Conservation (phyloP, 2,888 invertebrate species). For the Steinernema scapterisci region DNA sequence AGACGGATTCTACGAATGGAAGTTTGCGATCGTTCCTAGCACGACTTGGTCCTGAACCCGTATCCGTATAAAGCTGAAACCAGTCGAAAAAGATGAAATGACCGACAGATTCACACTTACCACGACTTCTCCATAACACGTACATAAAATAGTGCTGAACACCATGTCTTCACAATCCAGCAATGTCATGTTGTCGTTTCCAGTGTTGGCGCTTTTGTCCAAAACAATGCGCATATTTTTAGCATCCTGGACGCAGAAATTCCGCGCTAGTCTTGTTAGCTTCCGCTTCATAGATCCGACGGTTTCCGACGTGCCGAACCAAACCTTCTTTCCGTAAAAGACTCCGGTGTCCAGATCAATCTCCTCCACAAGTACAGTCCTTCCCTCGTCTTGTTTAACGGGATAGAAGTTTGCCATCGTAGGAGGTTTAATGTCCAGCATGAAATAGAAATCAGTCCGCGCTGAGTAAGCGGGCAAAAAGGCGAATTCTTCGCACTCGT, state of each 20-base stretch:
- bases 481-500: too few species aligned
- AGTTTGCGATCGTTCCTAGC: slow-evolving; percentile 31
- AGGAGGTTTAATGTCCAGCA: slow-evolving; percentile 33
- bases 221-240: background rate
- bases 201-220: background rate
- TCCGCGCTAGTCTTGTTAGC: background rate
- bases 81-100: background rate
- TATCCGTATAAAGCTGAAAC: slow-evolving; percentile 37
- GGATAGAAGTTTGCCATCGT: slow-evolving; percentile 19
- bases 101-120: background rate
- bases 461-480: background rate
- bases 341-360: slow-evolving; percentile 28
- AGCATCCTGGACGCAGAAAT: background rate
- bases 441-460: slow-evolving; percentile 35
- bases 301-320: background rate
- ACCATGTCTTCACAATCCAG: background rate
- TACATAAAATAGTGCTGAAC: background rate
- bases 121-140: background rate
- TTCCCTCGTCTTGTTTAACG: background rate
- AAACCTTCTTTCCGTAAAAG: slow-evolving; percentile 30
- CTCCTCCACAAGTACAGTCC: slow-evolving; percentile 17
- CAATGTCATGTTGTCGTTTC: background rate
- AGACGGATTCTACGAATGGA: slow-evolving; percentile 43
- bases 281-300: background rate
- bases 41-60: slow-evolving; percentile 39